A percentile compares a stretch with the other conserved stretches of the same genome.
Conservation (phyloP, 1,140 invertebrate genomes). For the Metopolophium dirhodum region DNA sequence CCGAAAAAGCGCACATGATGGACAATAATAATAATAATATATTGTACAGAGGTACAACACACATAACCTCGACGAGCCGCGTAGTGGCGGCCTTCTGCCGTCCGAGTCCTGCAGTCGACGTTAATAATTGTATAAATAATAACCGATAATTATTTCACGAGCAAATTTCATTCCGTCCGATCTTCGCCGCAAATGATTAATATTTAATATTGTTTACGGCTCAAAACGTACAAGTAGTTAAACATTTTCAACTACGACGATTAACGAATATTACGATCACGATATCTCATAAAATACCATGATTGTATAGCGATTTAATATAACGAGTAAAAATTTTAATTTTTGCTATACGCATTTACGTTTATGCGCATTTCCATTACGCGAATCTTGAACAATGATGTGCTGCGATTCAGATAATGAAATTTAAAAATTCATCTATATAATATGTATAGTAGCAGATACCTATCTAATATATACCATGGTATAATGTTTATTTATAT, state of each 20-base stretch:
- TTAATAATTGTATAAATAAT: slow-evolving; percentile 9
- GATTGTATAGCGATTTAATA: neutral
- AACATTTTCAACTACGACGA: neutral
- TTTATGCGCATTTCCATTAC: neutral
- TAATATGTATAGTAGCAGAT: neutral
- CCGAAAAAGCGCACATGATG: neutral
- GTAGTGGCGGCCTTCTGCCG: slow-evolving; percentile 10
- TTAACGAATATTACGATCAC: neutral
- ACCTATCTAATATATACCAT: neutral
- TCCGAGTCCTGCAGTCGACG: neutral
- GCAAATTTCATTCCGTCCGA: neutral
- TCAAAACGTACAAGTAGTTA: neutral
- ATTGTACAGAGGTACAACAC: neutral
- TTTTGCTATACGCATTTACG: neutral
- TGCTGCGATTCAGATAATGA: neutral
- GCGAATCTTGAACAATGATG: neutral
- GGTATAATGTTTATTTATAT: neutral
- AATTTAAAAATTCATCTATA: neutral
- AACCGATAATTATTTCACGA: neutral
- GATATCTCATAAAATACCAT: neutral
- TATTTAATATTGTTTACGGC: neutral
- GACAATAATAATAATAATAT: neutral
- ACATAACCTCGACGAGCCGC: slow-evolving; percentile 8
- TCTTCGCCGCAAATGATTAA: too few species aligned
- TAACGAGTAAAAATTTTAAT: neutral